Evolutionary conservation across 2,113 vertebrate genomes (phyloP).

Genomic region (Ceyx cyanopectus): DNA sequence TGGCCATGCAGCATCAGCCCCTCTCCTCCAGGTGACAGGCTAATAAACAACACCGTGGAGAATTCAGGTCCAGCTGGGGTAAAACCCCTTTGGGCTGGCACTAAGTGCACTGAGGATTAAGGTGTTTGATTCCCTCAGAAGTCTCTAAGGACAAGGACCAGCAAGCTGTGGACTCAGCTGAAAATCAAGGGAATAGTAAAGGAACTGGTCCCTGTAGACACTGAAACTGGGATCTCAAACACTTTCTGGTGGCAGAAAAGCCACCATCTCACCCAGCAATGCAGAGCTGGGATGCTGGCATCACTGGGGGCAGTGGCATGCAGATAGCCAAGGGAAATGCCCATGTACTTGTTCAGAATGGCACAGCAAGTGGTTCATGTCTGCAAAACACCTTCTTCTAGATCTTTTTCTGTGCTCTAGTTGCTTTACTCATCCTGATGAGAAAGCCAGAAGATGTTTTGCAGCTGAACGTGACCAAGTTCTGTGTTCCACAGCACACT

Average conservation of each 20-base stretch:
- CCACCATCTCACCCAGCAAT: rapidly evolving
- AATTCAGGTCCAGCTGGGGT: not conserved
- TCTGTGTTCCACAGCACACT: not conserved
- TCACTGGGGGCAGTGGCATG: not conserved
- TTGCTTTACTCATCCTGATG: not conserved
- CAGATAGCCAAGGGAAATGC: not conserved
- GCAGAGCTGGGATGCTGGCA: not conserved
- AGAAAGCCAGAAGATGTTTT: not conserved
- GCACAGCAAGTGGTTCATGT: not conserved
- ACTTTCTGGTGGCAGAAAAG: not conserved
- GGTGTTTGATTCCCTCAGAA: not conserved
- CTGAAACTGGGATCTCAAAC: not conserved
- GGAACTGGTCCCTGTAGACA: not conserved
- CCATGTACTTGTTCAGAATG: not conserved
- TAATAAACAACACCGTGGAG: not conserved
- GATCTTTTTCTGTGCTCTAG: not conserved
- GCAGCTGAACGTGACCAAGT: not conserved
- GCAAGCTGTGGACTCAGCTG: not conserved
- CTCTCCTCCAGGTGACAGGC: not conserved
- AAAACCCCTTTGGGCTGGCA: not conserved
- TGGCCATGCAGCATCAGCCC: not conserved
- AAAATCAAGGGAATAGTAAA: not conserved
- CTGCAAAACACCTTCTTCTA: not conserved
- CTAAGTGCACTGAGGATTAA: not conserved
- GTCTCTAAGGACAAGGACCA: not conserved